A percentile compares a stretch with the other conserved stretches of the same genome.
Evolutionary conservation across 2,797 vertebrate species (phyloP).

Genomic region (Scolopax bukidnonensis): DNA sequence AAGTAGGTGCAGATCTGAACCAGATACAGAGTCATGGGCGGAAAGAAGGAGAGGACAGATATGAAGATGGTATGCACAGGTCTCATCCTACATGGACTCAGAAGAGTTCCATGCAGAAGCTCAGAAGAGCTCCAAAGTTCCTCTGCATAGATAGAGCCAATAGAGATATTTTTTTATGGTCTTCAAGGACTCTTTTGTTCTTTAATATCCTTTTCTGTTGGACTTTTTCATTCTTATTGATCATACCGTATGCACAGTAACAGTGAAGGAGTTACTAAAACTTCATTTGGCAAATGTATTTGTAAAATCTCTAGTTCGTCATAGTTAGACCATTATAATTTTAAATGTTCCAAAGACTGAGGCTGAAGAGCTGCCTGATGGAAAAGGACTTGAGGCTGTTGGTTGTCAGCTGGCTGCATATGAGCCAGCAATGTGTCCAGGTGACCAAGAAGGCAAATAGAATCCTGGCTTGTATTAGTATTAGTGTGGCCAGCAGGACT

Average conservation of each 20-base stretch:
- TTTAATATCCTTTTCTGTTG: background rate
- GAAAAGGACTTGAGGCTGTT: background rate
- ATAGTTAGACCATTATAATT: background rate
- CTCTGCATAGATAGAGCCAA: background rate
- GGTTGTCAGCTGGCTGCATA: background rate
- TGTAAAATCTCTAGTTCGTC: background rate
- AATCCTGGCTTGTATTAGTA: background rate
- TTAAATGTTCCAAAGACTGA: background rate
- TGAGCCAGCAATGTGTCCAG: background rate
- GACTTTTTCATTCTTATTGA: background rate
- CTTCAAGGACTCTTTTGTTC: background rate
- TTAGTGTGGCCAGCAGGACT: background rate
- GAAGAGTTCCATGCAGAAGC: background rate
- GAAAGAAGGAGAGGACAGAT: background rate
- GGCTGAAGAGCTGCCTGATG: background rate
- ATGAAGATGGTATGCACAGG: background rate
- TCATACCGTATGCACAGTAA: background rate
- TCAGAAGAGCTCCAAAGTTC: background rate
- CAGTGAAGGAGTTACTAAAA: background rate
- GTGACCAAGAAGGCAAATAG: background rate
- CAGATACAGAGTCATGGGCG: background rate
- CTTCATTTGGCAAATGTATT: background rate
- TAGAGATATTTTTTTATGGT: background rate
- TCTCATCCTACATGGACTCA: background rate
- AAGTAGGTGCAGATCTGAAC: background rate